phyloP scores from a whole-genome alignment of 2,797 vertebrate species.

The Poecilia picta region DNA sequence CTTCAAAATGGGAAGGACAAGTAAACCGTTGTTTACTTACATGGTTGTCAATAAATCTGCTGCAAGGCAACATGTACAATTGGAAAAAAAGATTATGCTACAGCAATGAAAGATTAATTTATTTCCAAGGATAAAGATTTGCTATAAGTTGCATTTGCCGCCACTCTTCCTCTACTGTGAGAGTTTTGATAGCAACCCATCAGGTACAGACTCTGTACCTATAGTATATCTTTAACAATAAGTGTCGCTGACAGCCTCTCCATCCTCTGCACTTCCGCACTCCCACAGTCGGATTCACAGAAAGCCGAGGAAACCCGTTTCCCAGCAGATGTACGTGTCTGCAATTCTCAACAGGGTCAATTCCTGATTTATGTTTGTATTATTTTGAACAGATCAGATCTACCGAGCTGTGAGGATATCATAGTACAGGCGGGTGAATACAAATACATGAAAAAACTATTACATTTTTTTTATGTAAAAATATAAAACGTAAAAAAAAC shows the following conservation, averaged over 20 bases:
- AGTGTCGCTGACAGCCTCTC: neutral
- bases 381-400: neutral
- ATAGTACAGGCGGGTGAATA: neutral
- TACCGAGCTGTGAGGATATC: neutral
- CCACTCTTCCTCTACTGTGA: neutral
- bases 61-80: neutral
- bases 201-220: neutral
- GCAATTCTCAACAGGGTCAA: neutral
- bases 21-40: too few species aligned
- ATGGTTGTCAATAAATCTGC: neutral
- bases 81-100: neutral
- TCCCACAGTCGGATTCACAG: constrained; percentile 3
- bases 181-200: neutral
- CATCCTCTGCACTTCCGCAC: neutral
- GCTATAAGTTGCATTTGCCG: neutral
- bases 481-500: neutral
- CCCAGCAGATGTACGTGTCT: neutral
- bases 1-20: constrained; percentile 1
- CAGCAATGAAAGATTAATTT: neutral
- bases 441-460: neutral
- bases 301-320: neutral
- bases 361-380: neutral
- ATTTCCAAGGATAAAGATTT: neutral
- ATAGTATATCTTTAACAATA: neutral
- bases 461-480: neutral